Base-by-base conservation (phyloP, 2,113 vertebrate genomes). In the Syrrhaptes paradoxus region DNA sequence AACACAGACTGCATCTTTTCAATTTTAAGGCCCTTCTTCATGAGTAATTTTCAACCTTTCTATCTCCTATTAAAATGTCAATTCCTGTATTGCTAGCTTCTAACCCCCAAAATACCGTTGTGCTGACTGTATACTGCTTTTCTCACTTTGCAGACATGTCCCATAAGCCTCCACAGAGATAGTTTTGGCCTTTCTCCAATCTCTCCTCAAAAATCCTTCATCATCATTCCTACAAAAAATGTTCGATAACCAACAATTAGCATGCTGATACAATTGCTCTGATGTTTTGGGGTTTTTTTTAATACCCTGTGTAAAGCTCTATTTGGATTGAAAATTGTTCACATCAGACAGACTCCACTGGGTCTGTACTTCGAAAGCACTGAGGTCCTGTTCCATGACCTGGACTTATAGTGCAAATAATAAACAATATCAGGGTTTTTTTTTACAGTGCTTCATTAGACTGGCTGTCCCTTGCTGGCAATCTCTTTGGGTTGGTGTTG, bases 41-140 rank as follows among this genome's bases (percentile, higher is more conserved):
- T 91, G 89, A 91, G 74, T 87, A 54, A 91, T 93, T 94, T 75
- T 51, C 74, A 91, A 82, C 89, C 77, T 95, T 94, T 93, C 81
- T 58, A 81, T 63, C 74, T 46, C 20, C 58, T 79, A 55, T 51
- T 71, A 76, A 96, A 94, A 85, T 93, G 62, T 70, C 51, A n/a
- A 31, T 76, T 85, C 38, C 65, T 17, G 12, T 41, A n/a, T 61
- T 77, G 36, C 77, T 74, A 62, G 31, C 28, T 41, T 83, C 25
- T 85, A 62, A 52, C 25, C 45, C 43, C 62, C 6, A 31, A 79
- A 94, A 82, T 61, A 85, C 21, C 74, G 83, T 54, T 70, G 21
- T 70, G 67, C 31, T 79, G 43, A 57, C 7, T 85, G 66, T 62
- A 0, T 81, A 26, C 38, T 73, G 46, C 26, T 83, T 85, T 82